phyloP scores from a whole-genome alignment of 1,140 invertebrate species.

The Hyphantria cunea region DNA sequence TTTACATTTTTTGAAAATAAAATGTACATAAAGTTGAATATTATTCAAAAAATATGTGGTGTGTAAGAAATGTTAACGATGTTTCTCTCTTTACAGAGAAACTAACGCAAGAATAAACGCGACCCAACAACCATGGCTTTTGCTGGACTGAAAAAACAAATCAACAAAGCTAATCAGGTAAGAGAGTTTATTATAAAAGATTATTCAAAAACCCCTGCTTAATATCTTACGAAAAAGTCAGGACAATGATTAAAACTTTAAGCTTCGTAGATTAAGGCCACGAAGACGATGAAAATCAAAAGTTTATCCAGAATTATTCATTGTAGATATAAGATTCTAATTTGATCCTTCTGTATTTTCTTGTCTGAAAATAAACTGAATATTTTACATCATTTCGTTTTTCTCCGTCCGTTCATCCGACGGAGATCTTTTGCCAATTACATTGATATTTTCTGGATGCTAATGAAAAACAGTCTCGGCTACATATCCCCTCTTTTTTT shows the following conservation, averaged over 20 bases:
- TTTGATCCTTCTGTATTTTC: constrained; percentile 5
- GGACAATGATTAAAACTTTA: constrained; percentile 39
- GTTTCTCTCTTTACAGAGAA: constrained; percentile 51
- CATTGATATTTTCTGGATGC: no score
- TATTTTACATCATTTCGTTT: no score
- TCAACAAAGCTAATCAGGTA: constrained; percentile 99
- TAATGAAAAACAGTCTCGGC: no score
- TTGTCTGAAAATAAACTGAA: background rate
- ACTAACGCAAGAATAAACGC: constrained; percentile 28
- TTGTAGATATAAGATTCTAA: constrained; percentile 13
- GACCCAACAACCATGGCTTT: constrained; percentile 91
- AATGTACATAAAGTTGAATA: no score
- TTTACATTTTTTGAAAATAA: no score
- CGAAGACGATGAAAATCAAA: constrained; percentile 6
- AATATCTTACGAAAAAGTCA: constrained; percentile 8
- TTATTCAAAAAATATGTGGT: no score
- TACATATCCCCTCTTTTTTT: no score
- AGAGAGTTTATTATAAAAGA: constrained; percentile 30
- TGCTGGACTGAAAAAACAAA: constrained; percentile 98
- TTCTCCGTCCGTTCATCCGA: background rate
- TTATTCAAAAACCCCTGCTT: constrained; percentile 7
- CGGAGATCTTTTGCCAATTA: background rate
- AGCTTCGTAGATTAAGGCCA: constrained; percentile 31
- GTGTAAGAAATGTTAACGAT: no score
- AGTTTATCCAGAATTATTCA: constrained; percentile 3